Percentiles rank a stretch among this genome's conserved stretches.
Evolutionary conservation across 2,113 vertebrate genomes (phyloP).

Genomic region (Podarcis raffonei): DNA sequence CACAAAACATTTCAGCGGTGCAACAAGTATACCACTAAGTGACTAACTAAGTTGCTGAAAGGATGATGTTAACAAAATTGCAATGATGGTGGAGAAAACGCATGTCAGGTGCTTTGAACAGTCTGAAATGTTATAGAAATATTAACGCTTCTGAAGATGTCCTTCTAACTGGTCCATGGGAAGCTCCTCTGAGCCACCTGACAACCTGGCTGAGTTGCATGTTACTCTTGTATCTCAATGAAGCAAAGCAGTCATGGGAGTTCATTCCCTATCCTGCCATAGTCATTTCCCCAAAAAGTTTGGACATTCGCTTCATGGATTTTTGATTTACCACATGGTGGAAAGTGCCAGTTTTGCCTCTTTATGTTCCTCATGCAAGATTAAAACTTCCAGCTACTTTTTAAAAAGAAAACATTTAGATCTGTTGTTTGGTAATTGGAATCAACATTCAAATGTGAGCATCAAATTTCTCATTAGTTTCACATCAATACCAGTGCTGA

Average conservation of each 20-base stretch:
- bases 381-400: slow-evolving; percentile 75
- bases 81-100: background rate
- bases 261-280: slow-evolving; percentile 10
- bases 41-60: no score
- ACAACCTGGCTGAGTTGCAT: no score
- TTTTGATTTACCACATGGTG: background rate
- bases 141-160: background rate
- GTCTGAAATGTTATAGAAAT: slow-evolving; percentile 33
- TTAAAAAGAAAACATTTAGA: slow-evolving; percentile 69
- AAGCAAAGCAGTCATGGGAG: slow-evolving; percentile 50
- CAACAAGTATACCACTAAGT: no score
- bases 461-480: slow-evolving; percentile 89
- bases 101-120: background rate
- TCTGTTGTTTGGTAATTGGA: slow-evolving; percentile 85
- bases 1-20: no score
- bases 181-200: background rate
- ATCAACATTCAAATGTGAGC: slow-evolving; percentile 87
- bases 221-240: background rate
- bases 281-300: slow-evolving; percentile 38
- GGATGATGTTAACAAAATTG: background rate
- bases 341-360: slow-evolving; percentile 48
- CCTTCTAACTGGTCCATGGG: background rate
- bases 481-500: slow-evolving; percentile 85
- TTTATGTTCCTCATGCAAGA: slow-evolving; percentile 72
- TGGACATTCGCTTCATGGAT: background rate